Base-by-base conservation (phyloP, 2,888 invertebrate genomes). In the Watsonalla binaria region DNA sequence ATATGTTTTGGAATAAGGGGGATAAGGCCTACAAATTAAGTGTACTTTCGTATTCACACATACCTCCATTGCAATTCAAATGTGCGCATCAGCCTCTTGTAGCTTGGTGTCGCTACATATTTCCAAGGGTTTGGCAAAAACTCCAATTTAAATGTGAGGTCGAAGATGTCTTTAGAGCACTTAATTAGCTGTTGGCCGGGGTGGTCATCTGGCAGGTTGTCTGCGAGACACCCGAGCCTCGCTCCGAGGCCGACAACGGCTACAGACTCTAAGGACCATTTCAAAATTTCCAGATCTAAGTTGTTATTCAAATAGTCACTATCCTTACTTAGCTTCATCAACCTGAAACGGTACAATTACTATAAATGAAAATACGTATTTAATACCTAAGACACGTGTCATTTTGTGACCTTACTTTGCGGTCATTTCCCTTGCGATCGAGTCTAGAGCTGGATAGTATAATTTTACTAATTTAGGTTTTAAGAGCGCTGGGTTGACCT, bases 401-500 rank as follows among this genome's bases (percentile, higher is more conserved):
- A 47, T 47, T 51, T 33, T 53, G 24, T 39, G 45, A 46, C 46
- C 35, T 37, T 72, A 87, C 89, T 82, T 84, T 34, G 66, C 63
- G 2, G 84, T 74, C 66, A 83, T 74, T 45, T 90, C 89, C 42
- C 78, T 74, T 42, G 92, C 91, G 35, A 93, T 92, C 55, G 86
- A 82, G 54, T 90, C 85, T 53, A 93, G 79, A 8, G 80, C 84
- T 2, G 87, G 81, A 5, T 90, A 68, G 59, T 93, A 93, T 0
- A 90, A 72, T 69, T 90, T 92, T 0, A 92, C 84, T 56, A 91
- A 77, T 60, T 93, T 92, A 0, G 94, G 93, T 66, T 93, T 92
- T 76, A 95, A 78, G 76, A 95, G 82, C 42, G 93, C 90, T 51
- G 93, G 93, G 76, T 95, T 94, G 0, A 94, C 93, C 56, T 92